Evolutionary conservation across 2,888 invertebrate genomes (phyloP), one percentile per base, ranked within the genome.

Genomic region (Eurytoma californica): DNA sequence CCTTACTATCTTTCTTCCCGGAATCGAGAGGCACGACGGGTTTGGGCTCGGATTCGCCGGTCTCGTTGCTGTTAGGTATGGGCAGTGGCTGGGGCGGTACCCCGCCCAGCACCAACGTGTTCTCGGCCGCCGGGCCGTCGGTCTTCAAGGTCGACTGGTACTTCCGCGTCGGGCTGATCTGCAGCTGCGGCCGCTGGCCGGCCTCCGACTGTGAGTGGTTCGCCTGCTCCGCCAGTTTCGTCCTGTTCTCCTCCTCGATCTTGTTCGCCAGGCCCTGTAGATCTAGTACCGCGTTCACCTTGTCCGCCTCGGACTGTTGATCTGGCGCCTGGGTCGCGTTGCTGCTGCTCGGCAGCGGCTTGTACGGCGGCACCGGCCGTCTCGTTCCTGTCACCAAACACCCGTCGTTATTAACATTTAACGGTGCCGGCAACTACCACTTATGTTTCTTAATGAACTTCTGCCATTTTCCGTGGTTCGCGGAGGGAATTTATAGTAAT

Each of bases 351-450:
- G 79, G 86, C 51, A 87, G 58, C 0, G 90, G 89, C 80, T 90
- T 90, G 81, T 90, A 88, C 0, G 87, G 82, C 3, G 87, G 84
- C 18, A 86, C 81, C 2, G 89, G 90, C 74, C 86, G 86, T 63
- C 87, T 84, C 16, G 85, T 88, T 86, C 85, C 87, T 86, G 76
- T 39, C 39, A 7, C 1, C 39, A 1, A 39, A 39, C 39, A 39
- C 9, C 9, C 9, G 39, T 39, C 39, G 39, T 39, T 39, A 39
- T 39, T 39, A 39, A 39, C 39, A 39, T 39, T 39, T 39, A 39
- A 39, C 39, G 39, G 39, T 39, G 39, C 9, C 9, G 39, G 39
- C 9, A 9, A 9, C 9, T 39, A 39, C 39, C 39, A 9, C 2
- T 39, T 39, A 39, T 9, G 9, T 39, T 39, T 39, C 9, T 39